These are phyloP conservation scores for Tadarida brasiliensis DNA, from an alignment of 2,797 vertebrate species.

Conservation along the genomic window DNA sequence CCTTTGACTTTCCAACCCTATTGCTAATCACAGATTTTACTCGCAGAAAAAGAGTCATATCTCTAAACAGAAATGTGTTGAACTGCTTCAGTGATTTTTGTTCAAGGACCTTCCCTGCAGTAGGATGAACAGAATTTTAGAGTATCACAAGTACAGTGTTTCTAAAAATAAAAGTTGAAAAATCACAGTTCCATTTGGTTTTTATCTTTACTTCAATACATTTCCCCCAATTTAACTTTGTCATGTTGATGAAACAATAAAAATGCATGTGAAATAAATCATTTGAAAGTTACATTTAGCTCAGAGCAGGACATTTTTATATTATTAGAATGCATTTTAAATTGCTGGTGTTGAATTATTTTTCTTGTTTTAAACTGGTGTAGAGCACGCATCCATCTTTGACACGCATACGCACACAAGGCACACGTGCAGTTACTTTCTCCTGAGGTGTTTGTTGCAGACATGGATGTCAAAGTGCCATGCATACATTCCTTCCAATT, in stretches of 20 bases:
- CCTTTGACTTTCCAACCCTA: not conserved
- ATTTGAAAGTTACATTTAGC: not conserved
- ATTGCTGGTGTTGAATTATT: not conserved
- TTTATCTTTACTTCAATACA: not conserved
- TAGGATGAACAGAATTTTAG: not conserved
- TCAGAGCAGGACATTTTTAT: not conserved
- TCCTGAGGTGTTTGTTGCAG: not conserved
- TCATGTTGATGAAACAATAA: not conserved
- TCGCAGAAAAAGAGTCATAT: not conserved
- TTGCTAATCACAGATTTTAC: conserved; percentile 2
- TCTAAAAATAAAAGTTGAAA: conserved; percentile 20
- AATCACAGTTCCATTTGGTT: not conserved
- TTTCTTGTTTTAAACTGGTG: not conserved
- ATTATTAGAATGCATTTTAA: not conserved
- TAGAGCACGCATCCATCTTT: not conserved
- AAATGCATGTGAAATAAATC: not conserved
- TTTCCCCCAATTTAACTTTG: not conserved
- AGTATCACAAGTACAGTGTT: not conserved
- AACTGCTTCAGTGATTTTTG: not conserved
- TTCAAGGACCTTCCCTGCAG: not conserved
- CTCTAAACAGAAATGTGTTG: not conserved
- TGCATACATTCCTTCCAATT: not conserved
- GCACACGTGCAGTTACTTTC: not conserved
- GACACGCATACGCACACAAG: not conserved
- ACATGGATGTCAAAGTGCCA: not conserved